Evolutionary conservation across 1,140 invertebrate genomes (phyloP), one percentile per base, ranked within the genome.

Genomic region (Portunus trituberculatus): DNA sequence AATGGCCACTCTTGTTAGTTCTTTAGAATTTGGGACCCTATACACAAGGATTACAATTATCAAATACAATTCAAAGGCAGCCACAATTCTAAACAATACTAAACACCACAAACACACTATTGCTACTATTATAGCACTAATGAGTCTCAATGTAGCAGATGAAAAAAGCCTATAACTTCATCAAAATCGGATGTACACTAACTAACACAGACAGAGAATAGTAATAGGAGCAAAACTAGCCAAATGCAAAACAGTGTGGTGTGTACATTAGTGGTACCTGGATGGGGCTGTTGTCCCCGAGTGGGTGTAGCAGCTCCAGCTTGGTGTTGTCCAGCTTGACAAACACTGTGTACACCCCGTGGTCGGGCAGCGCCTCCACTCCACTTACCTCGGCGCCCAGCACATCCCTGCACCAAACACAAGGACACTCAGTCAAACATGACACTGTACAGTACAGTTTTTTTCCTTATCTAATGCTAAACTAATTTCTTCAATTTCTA

Each of bases 321-420:
- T 98, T 98, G 12, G 98, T 97, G 96, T 98, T 98, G 28, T 97
- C 97, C 16, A 98, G 97, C 94, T 98, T 97, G 32, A 98, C 97
- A 97, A 98, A 98, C n/a, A 98, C 97, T 16, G 97, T 98, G 52
- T 97, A 97, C 8, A 98, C 98, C 29, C 98, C 98, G 97, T 98
- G 98, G 12, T 97, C 97, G 46, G 97, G 97, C 88, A 97, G 97
- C 91, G 96, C 96, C 93, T 97, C 94, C 20, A 96, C 96, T 29
- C 96, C 96, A 96, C 97, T 97, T n/a, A 98, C 97, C 96, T 97
- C 97, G 25, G 97, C 97, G 87, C 97, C 97, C 4, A 98, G 96
- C 20, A 98, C 97, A 97, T 98, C 97, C 96, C 97, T 97, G 89
- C 7, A 92, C 86, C n/a, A 45, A 83, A 46, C 29, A 32, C 52